Conservation (phyloP, 2,797 vertebrate genomes). For the Sebastes jordani region DNA sequence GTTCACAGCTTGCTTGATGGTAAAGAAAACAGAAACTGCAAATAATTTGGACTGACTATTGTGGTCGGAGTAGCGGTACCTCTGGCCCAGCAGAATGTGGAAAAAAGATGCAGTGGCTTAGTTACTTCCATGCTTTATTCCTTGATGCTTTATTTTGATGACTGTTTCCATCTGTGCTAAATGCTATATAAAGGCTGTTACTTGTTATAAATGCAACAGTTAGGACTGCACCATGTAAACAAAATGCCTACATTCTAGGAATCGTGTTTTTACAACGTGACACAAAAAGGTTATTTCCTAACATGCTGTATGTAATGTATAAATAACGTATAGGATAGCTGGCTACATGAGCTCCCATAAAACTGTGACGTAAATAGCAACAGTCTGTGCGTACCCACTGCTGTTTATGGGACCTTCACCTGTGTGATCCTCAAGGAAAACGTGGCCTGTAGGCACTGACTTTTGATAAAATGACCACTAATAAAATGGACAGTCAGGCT, state of each 20-base stretch:
- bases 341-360: background rate
- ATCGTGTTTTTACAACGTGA: background rate
- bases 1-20: background rate
- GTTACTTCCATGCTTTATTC: background rate
- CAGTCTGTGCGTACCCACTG: background rate
- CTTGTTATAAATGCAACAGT: background rate
- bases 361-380: background rate
- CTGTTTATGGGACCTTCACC: background rate
- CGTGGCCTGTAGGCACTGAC: background rate
- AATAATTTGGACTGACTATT: background rate
- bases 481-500: constrained; percentile 28
- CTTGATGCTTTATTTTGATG: background rate
- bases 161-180: background rate
- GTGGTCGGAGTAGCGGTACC: background rate
- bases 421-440: background rate
- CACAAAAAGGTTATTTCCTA: background rate
- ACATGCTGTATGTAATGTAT: background rate
- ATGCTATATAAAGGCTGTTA: background rate
- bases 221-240: background rate
- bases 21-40: background rate
- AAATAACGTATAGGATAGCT: background rate
- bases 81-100: background rate
- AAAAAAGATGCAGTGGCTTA: background rate
- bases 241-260: background rate
- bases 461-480: constrained; percentile 22